Evolutionary conservation across 2,797 vertebrate genomes (phyloP), one percentile per base, ranked within the genome.

Genomic region (Scyliorhinus canicula): DNA sequence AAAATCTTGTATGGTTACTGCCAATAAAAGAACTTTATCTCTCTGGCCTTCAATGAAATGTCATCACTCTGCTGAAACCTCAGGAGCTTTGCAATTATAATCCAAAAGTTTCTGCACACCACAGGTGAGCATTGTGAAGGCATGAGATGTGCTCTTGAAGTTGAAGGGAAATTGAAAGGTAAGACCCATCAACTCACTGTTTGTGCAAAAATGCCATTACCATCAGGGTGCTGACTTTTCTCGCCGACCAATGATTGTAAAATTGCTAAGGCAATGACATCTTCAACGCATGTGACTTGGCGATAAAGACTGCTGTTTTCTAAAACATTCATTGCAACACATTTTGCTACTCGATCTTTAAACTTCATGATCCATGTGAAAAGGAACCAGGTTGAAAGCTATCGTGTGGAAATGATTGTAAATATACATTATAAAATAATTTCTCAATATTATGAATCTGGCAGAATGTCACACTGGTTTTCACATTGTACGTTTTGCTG

Each of bases 41-140:
- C 35, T n/a, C 86, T 90, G 86, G 55, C 86, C 86, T 90, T 90
- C 55, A 90, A 60, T 16, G 11, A 57, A 88, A 88, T 60, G 55
- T n/a, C 85, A 88, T 60, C 35, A 5, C 31, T 57, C 52, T 57
- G 52, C 57, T 60, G 55, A 90, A 90, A 60, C 55, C 55, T n/a
- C 2, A 90, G 52, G 31, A 90, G 55, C 55, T 19, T 90, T 19
- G 55, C 31, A 90, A 60, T 90, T 90, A 90, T 90, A 57, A 88
- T 60, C 86, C 6, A 60, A 63, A 40, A 57, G 16, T 90, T 21
- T 90, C 55, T 6, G 3, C 12, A 55, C 12, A 88, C 86, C 55
- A n/a, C 86, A 19, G 86, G 86, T 35, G 28, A 55, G 50, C 28
- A 14, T 31, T 86, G 50, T 60, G 55, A 57, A 19, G 16, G 31